phyloP scores from a whole-genome alignment of 2,113 vertebrate species.

The Numida meleagris region DNA sequence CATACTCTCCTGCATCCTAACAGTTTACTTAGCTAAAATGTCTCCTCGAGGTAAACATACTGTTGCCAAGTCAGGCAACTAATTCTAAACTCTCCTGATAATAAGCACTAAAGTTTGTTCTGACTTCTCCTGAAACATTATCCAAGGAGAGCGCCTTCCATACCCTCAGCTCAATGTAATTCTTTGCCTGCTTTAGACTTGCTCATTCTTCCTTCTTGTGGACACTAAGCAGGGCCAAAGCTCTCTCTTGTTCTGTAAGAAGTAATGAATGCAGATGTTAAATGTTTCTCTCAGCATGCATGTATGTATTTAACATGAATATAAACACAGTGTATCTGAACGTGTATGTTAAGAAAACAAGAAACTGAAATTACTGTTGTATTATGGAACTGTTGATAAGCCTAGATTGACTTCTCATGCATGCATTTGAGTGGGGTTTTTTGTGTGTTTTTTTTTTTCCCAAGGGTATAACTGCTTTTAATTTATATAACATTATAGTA shows the following conservation, averaged over 20 bases:
- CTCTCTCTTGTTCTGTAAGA: not conserved
- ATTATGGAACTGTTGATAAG: not conserved
- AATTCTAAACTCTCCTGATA: not conserved
- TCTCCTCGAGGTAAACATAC: not conserved
- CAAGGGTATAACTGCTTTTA: not conserved
- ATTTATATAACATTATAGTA: not conserved
- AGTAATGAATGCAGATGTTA: not conserved
- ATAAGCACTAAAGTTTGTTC: not conserved
- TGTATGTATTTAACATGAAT: not conserved
- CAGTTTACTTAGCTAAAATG: not conserved
- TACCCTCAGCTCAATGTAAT: not conserved
- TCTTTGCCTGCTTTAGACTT: not conserved
- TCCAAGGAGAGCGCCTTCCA: not conserved
- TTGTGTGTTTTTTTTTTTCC: not conserved
- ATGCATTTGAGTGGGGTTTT: not conserved
- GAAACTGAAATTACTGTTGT: not conserved
- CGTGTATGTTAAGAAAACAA: not conserved
- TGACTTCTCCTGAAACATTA: not conserved
- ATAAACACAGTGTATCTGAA: not conserved
- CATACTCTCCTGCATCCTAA: not conserved
- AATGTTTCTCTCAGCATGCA: not conserved
- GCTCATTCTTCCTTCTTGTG: rapidly evolving
- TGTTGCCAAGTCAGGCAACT: not conserved
- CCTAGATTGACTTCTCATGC: not conserved
- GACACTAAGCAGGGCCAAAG: not conserved